These are phyloP conservation scores for Leptosomus discolor DNA, from an alignment of 2,113 vertebrate species.

Conservation along the genomic window DNA sequence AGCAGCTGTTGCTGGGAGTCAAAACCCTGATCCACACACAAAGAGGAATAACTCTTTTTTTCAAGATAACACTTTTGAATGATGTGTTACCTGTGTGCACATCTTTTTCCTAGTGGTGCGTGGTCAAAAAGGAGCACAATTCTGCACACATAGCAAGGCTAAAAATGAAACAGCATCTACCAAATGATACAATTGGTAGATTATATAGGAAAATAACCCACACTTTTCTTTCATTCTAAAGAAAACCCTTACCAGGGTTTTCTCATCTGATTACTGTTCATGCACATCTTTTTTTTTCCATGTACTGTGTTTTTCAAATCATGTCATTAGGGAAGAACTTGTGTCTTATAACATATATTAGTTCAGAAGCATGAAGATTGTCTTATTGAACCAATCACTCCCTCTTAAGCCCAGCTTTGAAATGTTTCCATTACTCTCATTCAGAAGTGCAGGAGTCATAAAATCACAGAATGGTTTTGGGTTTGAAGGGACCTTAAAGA, in stretches of 20 bases:
- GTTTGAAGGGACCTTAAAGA: no score
- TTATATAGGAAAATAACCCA: not conserved
- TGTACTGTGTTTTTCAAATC: not conserved
- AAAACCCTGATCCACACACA: not conserved
- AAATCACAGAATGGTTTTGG: no score
- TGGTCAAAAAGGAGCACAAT: not conserved
- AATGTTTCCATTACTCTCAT: not conserved
- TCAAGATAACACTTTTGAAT: not conserved
- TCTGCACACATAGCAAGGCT: not conserved
- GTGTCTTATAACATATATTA: not conserved
- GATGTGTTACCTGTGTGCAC: not conserved
- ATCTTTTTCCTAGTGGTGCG: not conserved
- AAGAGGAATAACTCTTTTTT: not conserved
- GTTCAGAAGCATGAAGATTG: not conserved
- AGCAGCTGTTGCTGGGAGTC: not conserved
- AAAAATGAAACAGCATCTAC: not conserved
- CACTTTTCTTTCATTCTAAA: not conserved
- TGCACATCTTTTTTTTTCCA: no score
- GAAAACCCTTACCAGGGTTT: not conserved
- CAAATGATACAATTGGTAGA: not conserved
- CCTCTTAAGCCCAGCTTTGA: not conserved
- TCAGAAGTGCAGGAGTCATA: not conserved
- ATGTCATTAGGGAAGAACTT: not conserved
- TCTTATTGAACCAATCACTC: not conserved
- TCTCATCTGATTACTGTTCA: not conserved